Base-by-base conservation (phyloP, 2,797 vertebrate species). In the Bradypus variegatus region DNA sequence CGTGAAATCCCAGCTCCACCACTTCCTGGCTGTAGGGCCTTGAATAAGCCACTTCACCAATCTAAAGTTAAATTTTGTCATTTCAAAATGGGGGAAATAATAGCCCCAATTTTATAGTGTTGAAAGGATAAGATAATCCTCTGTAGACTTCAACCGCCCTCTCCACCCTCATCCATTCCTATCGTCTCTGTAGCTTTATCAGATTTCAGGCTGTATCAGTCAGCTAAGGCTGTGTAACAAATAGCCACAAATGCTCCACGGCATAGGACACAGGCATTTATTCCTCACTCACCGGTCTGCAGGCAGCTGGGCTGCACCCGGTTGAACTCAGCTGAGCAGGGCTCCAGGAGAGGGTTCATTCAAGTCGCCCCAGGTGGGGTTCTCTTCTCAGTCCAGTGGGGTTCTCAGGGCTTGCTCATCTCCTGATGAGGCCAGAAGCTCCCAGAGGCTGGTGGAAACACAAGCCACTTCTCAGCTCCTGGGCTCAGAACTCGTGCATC, bases 251-350 rank as follows among this genome's bases (percentile, higher is more conserved):
- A 48, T 2, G 18, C 67, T 45, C 76, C 21, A 15, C 2, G 31
- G 16, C 38, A 1, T 0, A 1, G 6, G 2, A 64, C 36, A 27
- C 3, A 10, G 8, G 16, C 11, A 0, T 19, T 19, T n/a, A 69
- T 31, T n/a, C 36, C 80, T 65, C 3, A 0, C 50, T 38, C 36
- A 0, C 41, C 16, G 33, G 6, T 33, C 55, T 11, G 13, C 11
- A 8, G 36, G 21, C 60, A 1, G 2, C 5, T 5, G 36, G 45
- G 25, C 4, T 14, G 2, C 31, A 1, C 45, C 36, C 5, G 6
- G 6, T 4, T 7, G n/a, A n/a, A 55, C 31, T 38, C 15, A 50
- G 38, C 53, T 7, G n/a, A 50, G 11, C 50, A 12, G 50, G 38
- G 55, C 31, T 38, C 15, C 15, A 8, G n/a, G 67, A 41, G 0